A percentile compares a stretch with the other conserved stretches of the same genome.
Evolutionary conservation across 2,797 vertebrate genomes (phyloP).

Genomic region (Triplophysa bombifrons): DNA sequence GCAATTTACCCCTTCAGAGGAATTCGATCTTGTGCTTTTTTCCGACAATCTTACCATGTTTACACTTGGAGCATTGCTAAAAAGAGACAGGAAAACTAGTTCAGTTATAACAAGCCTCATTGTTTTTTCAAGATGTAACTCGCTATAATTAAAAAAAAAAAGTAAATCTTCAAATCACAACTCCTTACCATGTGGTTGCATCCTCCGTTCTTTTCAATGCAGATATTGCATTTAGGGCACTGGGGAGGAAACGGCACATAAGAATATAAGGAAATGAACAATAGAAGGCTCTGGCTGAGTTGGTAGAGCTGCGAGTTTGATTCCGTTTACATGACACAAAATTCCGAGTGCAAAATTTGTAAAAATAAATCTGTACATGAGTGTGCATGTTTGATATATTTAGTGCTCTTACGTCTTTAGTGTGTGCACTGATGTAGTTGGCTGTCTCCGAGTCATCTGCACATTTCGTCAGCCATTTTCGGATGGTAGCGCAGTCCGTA

Average conservation of each 20-base stretch:
- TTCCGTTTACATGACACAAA: too few species aligned
- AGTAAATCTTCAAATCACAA: not conserved
- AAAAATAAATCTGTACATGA: too few species aligned
- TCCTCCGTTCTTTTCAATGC: conserved; percentile 99
- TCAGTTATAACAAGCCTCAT: not conserved
- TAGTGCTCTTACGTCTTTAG: conserved; percentile 94
- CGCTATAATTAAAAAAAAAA: too few species aligned
- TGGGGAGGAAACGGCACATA: conserved; percentile 64
- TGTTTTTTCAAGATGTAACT: not conserved
- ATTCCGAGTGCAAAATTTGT: too few species aligned
- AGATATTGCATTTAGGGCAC: conserved; percentile 99
- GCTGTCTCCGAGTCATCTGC: conserved; percentile 98
- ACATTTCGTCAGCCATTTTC: conserved; percentile 98
- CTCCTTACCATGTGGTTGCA: conserved; percentile 99
- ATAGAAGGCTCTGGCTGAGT: too few species aligned
- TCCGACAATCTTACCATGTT: conserved; percentile 85
- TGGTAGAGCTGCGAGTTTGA: not conserved
- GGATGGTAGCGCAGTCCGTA: conserved; percentile 96
- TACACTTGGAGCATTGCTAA: conserved; percentile 99
- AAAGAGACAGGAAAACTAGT: not conserved
- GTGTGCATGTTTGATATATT: not conserved
- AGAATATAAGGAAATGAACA: not conserved
- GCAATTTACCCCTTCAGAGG: not conserved
- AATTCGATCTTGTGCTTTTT: not conserved
- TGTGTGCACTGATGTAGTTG: conserved; percentile 99